Evolutionary conservation across 1,140 invertebrate genomes (phyloP), one percentile per base, ranked within the genome.

Genomic region (Drosophila neocordata): DNA sequence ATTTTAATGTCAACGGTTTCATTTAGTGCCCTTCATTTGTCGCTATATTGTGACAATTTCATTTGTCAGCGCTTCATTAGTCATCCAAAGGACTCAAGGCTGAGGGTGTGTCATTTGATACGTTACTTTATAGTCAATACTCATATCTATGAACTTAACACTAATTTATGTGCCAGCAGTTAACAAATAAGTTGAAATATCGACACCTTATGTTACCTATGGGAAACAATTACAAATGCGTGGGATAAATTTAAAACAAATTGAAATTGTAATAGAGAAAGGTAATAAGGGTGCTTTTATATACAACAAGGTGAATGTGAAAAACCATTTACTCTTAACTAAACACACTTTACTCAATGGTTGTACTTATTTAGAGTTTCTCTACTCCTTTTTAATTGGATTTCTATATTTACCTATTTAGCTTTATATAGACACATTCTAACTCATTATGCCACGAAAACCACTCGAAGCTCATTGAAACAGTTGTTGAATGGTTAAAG

Each of bases 11-110:
- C 65, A 64, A 76, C 69, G 65, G 68, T 73, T 75, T 48, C 69
- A 60, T 72, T 73, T 76, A 69, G 68, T 73, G 57, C 73, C 59
- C 73, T 68, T 76, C 73, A 76, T 76, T 76, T 76, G 73, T 69
- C 58, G 69, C 64, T 65, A 31, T 74, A 59, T 77, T 77, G 74
- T 77, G 74, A 77, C 74, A 77, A 53, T 77, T 69, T 65, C 66
- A 77, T 77, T 74, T 77, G 71, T 77, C 74, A 73, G 31, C 74
- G 69, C 66, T 70, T 76, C 73, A 73, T 76, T 76, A 76, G 69
- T 76, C 73, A 76, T 38, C 56, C 44, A 41, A 34, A 15, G 34
- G 27, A 52, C 53, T 72, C 48, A n/a, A 35, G 27, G 8, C 11
- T 20, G 37, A 63, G 34, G 48, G 44, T 31, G 44, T 12, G 44